These are phyloP conservation scores for Eledone cirrhosa DNA, from an alignment of 2,888 invertebrate species.

Conservation along the genomic window DNA sequence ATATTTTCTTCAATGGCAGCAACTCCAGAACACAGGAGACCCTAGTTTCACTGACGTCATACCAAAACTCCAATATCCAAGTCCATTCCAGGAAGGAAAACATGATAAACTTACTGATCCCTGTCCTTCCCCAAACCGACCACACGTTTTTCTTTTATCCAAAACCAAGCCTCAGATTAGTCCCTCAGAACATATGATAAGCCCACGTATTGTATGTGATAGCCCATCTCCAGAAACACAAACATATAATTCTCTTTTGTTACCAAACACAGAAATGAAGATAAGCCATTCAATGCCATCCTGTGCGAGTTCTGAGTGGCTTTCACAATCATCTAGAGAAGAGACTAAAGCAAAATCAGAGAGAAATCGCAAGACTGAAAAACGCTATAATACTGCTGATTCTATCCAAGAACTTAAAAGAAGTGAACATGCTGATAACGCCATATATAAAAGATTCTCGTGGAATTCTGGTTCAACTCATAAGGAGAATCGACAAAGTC, in stretches of 20 bases:
- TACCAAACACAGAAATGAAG: neutral
- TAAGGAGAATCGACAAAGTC: slow-evolving; percentile 56
- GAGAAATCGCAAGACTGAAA: slow-evolving; percentile 51
- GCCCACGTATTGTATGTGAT: slow-evolving; percentile 9
- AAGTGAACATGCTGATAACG: slow-evolving; percentile 59
- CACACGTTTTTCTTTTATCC: neutral
- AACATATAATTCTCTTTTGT: neutral
- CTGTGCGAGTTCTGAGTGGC: neutral
- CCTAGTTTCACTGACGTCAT: too few relatives aligned
- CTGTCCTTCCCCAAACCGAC: slow-evolving; percentile 3
- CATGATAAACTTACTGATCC: neutral
- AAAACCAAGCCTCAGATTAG: neutral
- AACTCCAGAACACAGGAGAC: too few relatives aligned
- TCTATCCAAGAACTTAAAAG: slow-evolving; percentile 73
- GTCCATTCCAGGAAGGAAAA: neutral
- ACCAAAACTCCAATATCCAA: too few relatives aligned
- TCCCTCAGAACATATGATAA: neutral
- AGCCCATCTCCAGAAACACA: slow-evolving; percentile 15
- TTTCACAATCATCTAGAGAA: neutral
- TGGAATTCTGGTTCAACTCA: slow-evolving; percentile 71
- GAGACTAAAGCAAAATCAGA: neutral
- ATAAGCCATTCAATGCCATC: neutral
- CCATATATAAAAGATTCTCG: slow-evolving; percentile 74
- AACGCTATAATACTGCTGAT: slow-evolving; percentile 75
- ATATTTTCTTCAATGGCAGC: slow-evolving; percentile 25